A percentile compares a stretch with the other conserved stretches of the same genome.
phyloP scores from a whole-genome alignment of 2,113 vertebrate genomes.

The Paraplagusia blochii region DNA sequence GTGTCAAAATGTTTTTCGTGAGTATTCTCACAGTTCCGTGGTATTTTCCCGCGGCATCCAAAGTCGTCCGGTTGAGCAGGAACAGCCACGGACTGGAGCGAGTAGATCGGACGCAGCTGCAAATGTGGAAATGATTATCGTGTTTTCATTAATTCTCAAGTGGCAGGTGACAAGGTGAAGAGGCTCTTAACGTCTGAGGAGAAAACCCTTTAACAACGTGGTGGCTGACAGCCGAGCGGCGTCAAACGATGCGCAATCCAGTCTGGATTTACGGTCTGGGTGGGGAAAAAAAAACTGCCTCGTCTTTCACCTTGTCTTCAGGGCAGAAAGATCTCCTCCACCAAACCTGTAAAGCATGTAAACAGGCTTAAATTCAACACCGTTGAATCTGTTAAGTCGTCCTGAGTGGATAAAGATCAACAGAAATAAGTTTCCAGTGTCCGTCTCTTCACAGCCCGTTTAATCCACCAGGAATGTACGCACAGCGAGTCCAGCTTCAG shows the following conservation, averaged over 20 bases:
- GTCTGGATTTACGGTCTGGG: not conserved
- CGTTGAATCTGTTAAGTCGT: slow-evolving; percentile 11
- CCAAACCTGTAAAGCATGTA: not conserved
- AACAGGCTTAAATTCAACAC: slow-evolving; percentile 11
- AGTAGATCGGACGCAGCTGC: slow-evolving; percentile 23
- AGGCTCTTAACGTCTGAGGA: slow-evolving; percentile 53
- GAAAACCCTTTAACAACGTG: slow-evolving; percentile 26
- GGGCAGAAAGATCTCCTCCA: not conserved
- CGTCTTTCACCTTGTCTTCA: slow-evolving; percentile 5
- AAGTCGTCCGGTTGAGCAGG: not conserved
- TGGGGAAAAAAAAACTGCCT: too few species aligned
- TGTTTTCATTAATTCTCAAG: slow-evolving; percentile 68
- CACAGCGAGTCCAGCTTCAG: slow-evolving; percentile 36
- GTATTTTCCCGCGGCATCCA: slow-evolving; percentile 3
- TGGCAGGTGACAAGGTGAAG: slow-evolving; percentile 66
- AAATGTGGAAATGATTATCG: slow-evolving; percentile 62
- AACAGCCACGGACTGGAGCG: not conserved
- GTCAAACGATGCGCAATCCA: slow-evolving; percentile 17
- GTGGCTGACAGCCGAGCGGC: slow-evolving; percentile 30
- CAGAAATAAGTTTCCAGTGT: slow-evolving; percentile 31
- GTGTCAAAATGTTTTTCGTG: slow-evolving; percentile 10
- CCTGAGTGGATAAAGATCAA: not conserved
- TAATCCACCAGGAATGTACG: slow-evolving; percentile 53
- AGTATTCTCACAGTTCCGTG: not conserved
- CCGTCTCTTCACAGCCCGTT: slow-evolving; percentile 13